A percentile compares a stretch with the other conserved stretches of the same genome.
phyloP scores from a whole-genome alignment of 2,888 invertebrate species.

The Arctia plantaginis region DNA sequence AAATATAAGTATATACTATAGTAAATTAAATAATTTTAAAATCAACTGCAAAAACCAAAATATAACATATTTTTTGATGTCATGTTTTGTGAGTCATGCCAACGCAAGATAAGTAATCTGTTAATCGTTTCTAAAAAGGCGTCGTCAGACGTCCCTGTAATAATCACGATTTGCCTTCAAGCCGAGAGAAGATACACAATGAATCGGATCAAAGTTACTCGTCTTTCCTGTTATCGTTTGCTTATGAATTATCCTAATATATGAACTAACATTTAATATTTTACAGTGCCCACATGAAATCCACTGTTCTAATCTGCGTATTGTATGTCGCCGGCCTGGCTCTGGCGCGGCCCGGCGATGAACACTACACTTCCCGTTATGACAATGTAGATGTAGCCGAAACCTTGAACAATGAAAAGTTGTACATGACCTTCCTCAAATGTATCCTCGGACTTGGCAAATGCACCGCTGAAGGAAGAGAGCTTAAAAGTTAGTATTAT shows the following conservation, averaged over 20 bases:
- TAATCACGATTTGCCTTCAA: too few relatives aligned
- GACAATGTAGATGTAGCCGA: conserved; percentile 89
- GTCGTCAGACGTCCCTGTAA: too few relatives aligned
- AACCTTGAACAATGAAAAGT: conserved; percentile 87
- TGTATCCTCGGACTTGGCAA: conserved; percentile 87
- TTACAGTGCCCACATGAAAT: conserved; percentile 45
- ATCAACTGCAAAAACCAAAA: too few relatives aligned
- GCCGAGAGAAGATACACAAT: too few relatives aligned
- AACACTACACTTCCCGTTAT: conserved; percentile 87
- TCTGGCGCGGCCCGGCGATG: conserved; percentile 58
- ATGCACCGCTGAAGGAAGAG: conserved; percentile 90
- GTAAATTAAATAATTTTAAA: too few relatives aligned
- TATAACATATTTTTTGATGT: too few relatives aligned
- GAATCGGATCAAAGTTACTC: too few relatives aligned
- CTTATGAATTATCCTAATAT: neutral
- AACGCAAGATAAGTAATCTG: too few relatives aligned
- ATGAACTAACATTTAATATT: neutral
- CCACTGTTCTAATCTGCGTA: conserved; percentile 56
- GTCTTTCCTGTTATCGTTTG: too few relatives aligned
- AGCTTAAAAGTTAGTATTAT: conserved; percentile 88
- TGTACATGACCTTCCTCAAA: conserved; percentile 88
- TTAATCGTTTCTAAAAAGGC: too few relatives aligned
- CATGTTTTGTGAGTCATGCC: too few relatives aligned
- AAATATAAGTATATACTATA: too few relatives aligned
- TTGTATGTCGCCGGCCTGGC: conserved; percentile 59